Evolutionary conservation across 2,797 vertebrate genomes (phyloP), one percentile per base, ranked within the genome.

Genomic region (Oophaga sylvatica): DNA sequence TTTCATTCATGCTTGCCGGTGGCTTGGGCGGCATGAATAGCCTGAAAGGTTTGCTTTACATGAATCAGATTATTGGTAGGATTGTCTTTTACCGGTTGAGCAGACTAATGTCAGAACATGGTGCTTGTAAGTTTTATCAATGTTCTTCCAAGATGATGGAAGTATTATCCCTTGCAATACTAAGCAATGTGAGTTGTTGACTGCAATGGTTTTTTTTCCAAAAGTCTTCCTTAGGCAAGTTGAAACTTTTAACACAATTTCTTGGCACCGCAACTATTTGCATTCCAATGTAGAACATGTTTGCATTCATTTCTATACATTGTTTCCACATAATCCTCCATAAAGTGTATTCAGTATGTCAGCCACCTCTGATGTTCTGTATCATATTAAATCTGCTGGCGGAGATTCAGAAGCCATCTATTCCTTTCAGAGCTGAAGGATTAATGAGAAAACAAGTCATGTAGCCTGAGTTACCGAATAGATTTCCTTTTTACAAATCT

Each of bases 281-380:
- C 81, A 88, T 88, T 88, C 87, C 87, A 79, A 5, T 62, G 48
- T 60, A 87, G 62, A 31, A 70, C 20, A 45, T 60, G 73, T 87
- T 83, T 87, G 29, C 57, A 45, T 60, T 76, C 0, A 82, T 57
- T 78, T 48, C 56, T 75, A 41, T 78, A 31, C 31, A 65, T 5
- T 65, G 35, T 45, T 17, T 87, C 77, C 67, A 62, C 57, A 48
- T 35, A 48, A 67, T 57, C 53, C n/a, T 22, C 22, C 57, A 62
- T 75, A 19, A 71, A n/a, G 22, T 62, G 62, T 62, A 41, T 20
- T 68, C 2, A 45, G 2, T 19, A 4, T 60, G 13, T 19, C 9
- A 15, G 17, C 57, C 1, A n/a, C 68, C 53, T 62, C 20, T 60
- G 45, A 35, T 29, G 8, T n/a, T 48, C 26, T 62, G 13, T 83